Conservation (phyloP, 2,113 vertebrate species). For the Gallinago undulata region DNA sequence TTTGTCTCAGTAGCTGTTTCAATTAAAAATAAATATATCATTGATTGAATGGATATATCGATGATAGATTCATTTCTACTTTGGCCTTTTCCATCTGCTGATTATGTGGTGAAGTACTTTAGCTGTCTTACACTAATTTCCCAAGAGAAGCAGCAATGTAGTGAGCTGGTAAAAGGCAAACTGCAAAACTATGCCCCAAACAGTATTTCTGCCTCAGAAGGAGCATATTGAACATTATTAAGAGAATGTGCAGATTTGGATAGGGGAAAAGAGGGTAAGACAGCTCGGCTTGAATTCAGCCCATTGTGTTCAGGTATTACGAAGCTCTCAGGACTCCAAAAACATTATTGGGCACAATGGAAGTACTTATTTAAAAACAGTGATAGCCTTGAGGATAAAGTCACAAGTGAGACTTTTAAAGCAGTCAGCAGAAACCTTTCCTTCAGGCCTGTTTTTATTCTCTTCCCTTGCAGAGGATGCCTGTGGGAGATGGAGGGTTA, state of each 20-base stretch:
- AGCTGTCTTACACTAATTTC: constrained; percentile 65
- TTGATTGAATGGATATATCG: constrained; percentile 45
- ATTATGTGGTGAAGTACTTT: constrained; percentile 13
- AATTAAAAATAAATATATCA: constrained; percentile 70
- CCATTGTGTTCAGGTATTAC: background rate
- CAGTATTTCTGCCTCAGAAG: constrained; percentile 41
- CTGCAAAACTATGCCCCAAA: constrained; percentile 10
- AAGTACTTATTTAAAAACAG: background rate
- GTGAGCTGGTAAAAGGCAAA: constrained; percentile 6
- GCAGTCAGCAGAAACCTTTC: background rate
- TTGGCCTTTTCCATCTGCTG: constrained; percentile 59
- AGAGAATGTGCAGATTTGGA: background rate
- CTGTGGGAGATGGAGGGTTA: background rate
- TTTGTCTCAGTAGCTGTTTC: constrained; percentile 16
- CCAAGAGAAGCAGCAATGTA: constrained; percentile 55
- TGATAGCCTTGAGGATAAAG: background rate
- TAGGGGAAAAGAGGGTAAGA: background rate
- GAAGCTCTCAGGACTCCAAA: background rate
- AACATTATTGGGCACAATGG: background rate
- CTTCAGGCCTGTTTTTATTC: background rate
- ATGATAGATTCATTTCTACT: constrained; percentile 44
- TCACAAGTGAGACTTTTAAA: background rate
- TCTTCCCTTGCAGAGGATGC: background rate
- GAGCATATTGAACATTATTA: constrained; percentile 35
- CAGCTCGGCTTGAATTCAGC: background rate